Conservation (phyloP, 2,113 vertebrate genomes). For the Spilogale gracilis region DNA sequence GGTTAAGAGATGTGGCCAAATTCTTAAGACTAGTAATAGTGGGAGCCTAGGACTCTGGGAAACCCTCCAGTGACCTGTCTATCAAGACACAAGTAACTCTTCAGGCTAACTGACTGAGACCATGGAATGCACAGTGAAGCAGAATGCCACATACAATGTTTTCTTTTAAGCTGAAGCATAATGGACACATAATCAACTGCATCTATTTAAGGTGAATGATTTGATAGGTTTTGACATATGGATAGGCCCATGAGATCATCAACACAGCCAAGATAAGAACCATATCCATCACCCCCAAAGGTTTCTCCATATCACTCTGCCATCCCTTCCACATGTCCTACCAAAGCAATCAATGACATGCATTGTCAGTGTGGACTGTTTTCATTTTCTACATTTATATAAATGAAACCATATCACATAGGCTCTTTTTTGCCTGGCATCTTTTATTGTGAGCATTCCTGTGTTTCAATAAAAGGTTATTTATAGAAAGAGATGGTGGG, state of each 20-base stretch:
- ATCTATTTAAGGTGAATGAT: neutral
- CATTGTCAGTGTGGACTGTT: neutral
- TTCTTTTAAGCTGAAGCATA: neutral
- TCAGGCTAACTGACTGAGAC: neutral
- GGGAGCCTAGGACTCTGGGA: neutral
- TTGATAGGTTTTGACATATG: neutral
- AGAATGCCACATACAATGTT: neutral
- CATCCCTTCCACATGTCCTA: neutral
- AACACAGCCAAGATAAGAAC: neutral
- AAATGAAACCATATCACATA: neutral
- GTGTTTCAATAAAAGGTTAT: neutral
- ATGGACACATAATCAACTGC: neutral
- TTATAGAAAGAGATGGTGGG: neutral
- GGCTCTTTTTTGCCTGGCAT: neutral
- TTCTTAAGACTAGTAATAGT: neutral
- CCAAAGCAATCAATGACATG: neutral
- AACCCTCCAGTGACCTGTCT: neutral
- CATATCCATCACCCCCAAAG: neutral
- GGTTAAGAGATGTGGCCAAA: neutral
- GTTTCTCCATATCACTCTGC: neutral
- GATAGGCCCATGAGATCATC: neutral
- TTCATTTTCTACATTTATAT: neutral
- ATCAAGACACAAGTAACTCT: neutral
- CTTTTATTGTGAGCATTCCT: neutral
- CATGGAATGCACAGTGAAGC: rapidly evolving